Evolutionary conservation across 2,797 vertebrate genomes (phyloP).

Genomic region (Crocidura indochinensis): DNA sequence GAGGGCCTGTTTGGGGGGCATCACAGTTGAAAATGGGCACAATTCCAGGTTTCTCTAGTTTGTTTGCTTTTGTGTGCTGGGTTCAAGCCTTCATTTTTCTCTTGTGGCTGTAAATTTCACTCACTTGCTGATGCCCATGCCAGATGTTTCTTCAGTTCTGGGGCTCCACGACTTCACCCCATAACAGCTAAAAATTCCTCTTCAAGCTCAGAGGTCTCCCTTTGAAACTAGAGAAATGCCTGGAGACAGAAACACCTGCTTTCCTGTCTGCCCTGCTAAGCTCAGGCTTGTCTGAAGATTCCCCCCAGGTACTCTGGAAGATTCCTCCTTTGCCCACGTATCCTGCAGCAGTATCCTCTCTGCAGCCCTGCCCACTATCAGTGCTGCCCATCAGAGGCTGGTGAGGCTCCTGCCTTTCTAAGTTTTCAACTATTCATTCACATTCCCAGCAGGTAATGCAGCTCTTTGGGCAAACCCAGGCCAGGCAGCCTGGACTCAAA

Average conservation of each 20-base stretch:
- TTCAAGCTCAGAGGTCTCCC: not conserved
- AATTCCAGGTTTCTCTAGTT: not conserved
- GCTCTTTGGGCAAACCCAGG: not conserved
- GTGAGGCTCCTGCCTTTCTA: not conserved
- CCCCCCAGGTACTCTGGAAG: not conserved
- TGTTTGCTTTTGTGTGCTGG: no score
- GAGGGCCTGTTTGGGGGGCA: not conserved
- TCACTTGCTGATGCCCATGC: not conserved
- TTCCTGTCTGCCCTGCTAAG: not conserved
- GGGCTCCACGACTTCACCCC: not conserved
- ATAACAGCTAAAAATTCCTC: constrained; percentile 3
- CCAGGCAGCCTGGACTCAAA: not conserved
- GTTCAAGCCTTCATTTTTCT: not conserved
- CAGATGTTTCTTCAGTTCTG: not conserved
- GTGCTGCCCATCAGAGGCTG: no score
- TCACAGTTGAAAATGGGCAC: not conserved
- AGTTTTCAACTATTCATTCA: not conserved
- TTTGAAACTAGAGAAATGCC: not conserved
- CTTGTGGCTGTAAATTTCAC: not conserved
- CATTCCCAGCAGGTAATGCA: not conserved
- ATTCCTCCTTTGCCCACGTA: not conserved
- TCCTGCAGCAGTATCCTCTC: not conserved
- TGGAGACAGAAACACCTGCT: not conserved
- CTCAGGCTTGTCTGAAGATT: not conserved
- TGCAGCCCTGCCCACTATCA: no score